phyloP scores from a whole-genome alignment of 1,140 invertebrate genomes.

The Sinonovacula constricta region DNA sequence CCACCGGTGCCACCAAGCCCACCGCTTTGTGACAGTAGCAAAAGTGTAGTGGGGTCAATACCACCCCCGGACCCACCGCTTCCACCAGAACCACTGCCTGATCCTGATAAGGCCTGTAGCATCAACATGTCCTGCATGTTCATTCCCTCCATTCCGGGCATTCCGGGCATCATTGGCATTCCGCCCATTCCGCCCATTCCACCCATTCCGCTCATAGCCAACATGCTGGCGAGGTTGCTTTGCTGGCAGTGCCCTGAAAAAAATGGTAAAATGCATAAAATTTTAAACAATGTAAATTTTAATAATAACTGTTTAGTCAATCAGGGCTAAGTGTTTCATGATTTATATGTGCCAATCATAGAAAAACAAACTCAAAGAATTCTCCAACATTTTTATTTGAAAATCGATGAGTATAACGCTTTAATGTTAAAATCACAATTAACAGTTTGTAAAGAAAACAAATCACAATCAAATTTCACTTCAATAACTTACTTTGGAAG shows the following conservation, averaged over 20 bases:
- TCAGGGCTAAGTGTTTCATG: no score
- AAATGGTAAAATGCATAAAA: no score
- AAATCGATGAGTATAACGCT: no score
- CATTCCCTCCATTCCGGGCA: constrained; percentile 1
- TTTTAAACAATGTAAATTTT: no score
- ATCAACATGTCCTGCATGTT: constrained; percentile 31
- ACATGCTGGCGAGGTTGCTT: background rate
- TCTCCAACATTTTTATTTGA: no score
- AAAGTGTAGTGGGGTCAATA: constrained; percentile 3
- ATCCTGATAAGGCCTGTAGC: background rate
- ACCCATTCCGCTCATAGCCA: background rate
- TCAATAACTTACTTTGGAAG: no score
- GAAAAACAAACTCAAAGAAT: no score
- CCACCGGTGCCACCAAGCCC: background rate
- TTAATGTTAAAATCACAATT: no score
- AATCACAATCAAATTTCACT: no score
- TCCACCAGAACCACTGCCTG: background rate
- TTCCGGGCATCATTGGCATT: background rate
- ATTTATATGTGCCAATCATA: no score
- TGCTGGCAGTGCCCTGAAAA: constrained; percentile 34
- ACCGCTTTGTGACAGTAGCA: background rate
- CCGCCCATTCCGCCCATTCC: background rate
- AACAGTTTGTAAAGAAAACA: no score
- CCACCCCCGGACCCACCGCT: background rate
- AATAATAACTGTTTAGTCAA: no score